These are phyloP conservation scores for Laupala kohalensis DNA, from an alignment of 1,140 invertebrate genomes.

Conservation along the genomic window DNA sequence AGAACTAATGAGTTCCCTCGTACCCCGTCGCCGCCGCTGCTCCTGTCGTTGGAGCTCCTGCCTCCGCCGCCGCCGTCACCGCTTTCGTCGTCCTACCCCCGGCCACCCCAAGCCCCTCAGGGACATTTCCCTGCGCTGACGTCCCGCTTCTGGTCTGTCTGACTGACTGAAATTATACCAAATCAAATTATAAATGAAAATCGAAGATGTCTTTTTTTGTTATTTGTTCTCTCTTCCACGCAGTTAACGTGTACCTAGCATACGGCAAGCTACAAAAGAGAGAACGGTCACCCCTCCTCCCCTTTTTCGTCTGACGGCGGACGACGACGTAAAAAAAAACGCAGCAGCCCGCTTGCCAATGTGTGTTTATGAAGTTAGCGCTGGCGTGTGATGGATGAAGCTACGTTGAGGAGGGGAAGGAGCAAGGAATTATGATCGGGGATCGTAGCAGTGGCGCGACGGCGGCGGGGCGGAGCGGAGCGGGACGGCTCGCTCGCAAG, in stretches of 20 bases:
- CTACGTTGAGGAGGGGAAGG: background rate
- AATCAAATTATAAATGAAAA: slow-evolving; percentile 15
- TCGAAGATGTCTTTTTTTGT: slow-evolving; percentile 10
- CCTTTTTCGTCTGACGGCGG: background rate
- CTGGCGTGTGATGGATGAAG: background rate
- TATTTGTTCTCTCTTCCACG: slow-evolving; percentile 1
- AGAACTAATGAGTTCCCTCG: slow-evolving; percentile 13
- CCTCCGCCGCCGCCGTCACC: background rate
- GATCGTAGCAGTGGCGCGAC: no score
- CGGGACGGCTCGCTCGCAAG: no score
- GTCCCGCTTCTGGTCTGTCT: slow-evolving; percentile 7
- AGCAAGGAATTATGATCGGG: background rate
- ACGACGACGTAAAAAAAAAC: background rate
- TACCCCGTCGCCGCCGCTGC: background rate
- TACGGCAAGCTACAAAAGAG: slow-evolving; percentile 4
- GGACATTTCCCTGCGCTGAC: slow-evolving; percentile 7
- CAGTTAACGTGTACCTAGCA: slow-evolving; percentile 1
- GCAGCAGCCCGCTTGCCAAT: background rate
- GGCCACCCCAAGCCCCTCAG: background rate
- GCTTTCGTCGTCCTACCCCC: background rate
- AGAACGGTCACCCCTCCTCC: background rate
- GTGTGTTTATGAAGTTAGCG: slow-evolving; percentile 8
- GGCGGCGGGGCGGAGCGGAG: background rate
- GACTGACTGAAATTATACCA: slow-evolving; percentile 11
- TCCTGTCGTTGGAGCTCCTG: background rate